Evolutionary conservation across 2,797 vertebrate genomes (phyloP), one percentile per base, ranked within the genome.

Genomic region (Taenioides sp.): DNA sequence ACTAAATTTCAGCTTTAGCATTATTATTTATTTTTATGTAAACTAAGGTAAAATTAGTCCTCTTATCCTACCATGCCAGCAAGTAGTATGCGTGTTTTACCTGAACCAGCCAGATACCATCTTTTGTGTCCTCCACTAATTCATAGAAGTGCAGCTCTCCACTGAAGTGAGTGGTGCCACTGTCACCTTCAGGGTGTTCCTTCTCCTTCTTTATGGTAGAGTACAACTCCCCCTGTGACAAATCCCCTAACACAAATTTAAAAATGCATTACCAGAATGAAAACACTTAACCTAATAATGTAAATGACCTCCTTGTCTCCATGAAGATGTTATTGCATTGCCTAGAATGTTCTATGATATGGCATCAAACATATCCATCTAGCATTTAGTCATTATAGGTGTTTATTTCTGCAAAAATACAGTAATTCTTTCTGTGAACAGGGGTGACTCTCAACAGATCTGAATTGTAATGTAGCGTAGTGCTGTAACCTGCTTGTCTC

Each of bases 111-210:
- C 98, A 99, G 90, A 99, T 98, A 43, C 98, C 97, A 82, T 99
- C 98, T 88, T 99, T 99, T 1, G 98, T 99, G 87, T 99, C 97
- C 90, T 99, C 97, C 69, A 99, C 98, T 58, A 98, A 89, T 76
- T 99, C 98, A 80, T 98, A 99, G 89, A 99, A 99, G 89, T 99
- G 98, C 94, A 98, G 96, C 89, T 99, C 97, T 78, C 97, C 97
- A 76, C 94, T 99, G 75, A 99, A 99, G 85, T 96, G 94, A 34
- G 96, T 98, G 84, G 75, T 88, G 61, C 95, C 96, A 82, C 94
- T 93, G 69, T 95, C 92, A 0, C 95, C 94, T 12, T 96, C 96
- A 0, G 94, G 93, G 54, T 96, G 95, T 89, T 98, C 96, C 77
- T 96, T 95, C 84, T 98, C 96, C 18, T 91, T 93, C 83, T 96